Conservation (phyloP, 2,888 invertebrate species). For the Ectemnius cavifrons region DNA sequence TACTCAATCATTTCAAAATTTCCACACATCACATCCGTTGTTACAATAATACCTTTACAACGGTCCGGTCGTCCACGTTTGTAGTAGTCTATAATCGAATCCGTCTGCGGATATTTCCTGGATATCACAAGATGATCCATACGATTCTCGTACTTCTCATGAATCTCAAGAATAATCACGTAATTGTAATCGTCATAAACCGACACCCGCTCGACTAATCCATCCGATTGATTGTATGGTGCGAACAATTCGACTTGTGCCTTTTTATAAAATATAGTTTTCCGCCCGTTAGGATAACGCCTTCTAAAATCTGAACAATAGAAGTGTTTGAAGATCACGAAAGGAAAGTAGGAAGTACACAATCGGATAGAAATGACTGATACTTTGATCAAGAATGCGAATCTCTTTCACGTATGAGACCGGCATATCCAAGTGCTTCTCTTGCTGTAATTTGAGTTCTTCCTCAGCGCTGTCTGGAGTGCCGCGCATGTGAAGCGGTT, state of each 20-base stretch:
- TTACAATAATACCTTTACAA: slow-evolving; percentile 80
- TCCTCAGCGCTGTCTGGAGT: slow-evolving; percentile 80
- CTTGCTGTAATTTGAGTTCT: slow-evolving; percentile 74
- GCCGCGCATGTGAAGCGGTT: slow-evolving; percentile 81
- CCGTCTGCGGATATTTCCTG: slow-evolving; percentile 78
- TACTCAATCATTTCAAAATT: background rate
- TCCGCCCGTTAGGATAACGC: slow-evolving; percentile 87
- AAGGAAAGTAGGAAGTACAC: background rate
- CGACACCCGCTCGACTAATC: slow-evolving; percentile 83
- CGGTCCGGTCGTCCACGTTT: slow-evolving; percentile 84
- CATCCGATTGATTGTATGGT: slow-evolving; percentile 86
- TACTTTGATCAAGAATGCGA: slow-evolving; percentile 77
- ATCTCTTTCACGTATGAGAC: slow-evolving; percentile 86
- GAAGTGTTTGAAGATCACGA: background rate
- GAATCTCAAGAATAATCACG: slow-evolving; percentile 70
- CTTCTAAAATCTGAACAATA: slow-evolving; percentile 80
- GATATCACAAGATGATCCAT: slow-evolving; percentile 82
- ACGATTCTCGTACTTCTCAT: slow-evolving; percentile 79
- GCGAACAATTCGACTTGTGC: slow-evolving; percentile 88
- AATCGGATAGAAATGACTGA: background rate
- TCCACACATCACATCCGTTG: background rate
- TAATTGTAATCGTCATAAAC: slow-evolving; percentile 83
- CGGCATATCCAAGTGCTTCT: slow-evolving; percentile 88
- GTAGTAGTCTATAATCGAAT: slow-evolving; percentile 81
- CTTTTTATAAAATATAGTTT: slow-evolving; percentile 85